Percentiles rank a stretch among this genome's conserved stretches.
Evolutionary conservation across 2,797 vertebrate genomes (phyloP).

Genomic region (Tokudaia muenninki): DNA sequence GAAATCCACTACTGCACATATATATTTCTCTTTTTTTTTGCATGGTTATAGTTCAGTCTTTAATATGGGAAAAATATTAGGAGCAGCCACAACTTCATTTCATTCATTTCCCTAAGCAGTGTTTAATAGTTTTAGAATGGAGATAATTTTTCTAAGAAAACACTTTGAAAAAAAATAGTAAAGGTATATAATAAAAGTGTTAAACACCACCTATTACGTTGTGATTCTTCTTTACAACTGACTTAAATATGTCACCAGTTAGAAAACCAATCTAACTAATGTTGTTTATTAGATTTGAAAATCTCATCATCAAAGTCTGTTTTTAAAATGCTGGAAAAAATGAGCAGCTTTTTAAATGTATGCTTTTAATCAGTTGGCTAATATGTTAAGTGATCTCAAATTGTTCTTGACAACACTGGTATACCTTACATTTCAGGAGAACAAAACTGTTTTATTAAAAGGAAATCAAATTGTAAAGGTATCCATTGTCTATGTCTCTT

Average conservation of each 20-base stretch:
- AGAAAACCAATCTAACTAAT: not conserved
- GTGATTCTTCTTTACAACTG: slow-evolving; percentile 29
- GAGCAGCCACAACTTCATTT: slow-evolving; percentile 46
- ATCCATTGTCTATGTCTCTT: slow-evolving; percentile 71
- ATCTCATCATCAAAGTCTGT: not conserved
- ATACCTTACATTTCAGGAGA: slow-evolving; percentile 49
- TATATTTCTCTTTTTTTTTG: slow-evolving; percentile 33
- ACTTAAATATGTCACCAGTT: slow-evolving; percentile 22
- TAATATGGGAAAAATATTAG: slow-evolving; percentile 9
- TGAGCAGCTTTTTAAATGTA: slow-evolving; percentile 70
- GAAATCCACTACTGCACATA: slow-evolving; percentile 51
- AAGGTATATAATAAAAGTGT: slow-evolving; percentile 16
- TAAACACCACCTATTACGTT: slow-evolving; percentile 28
- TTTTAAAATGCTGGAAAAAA: slow-evolving; percentile 63
- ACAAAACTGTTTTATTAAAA: slow-evolving; percentile 65
- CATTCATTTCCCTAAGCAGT: slow-evolving; percentile 60
- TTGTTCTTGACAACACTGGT: slow-evolving; percentile 57
- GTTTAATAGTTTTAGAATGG: slow-evolving; percentile 65
- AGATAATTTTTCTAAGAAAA: slow-evolving; percentile 61
- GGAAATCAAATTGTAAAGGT: slow-evolving; percentile 62
- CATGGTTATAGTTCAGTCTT: slow-evolving; percentile 71
- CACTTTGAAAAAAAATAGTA: slow-evolving; percentile 58
- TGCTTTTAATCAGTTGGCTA: slow-evolving; percentile 74
- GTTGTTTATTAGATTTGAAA: slow-evolving; percentile 39
- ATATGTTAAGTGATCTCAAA: slow-evolving; percentile 31